phyloP scores from a whole-genome alignment of 2,113 vertebrate species.

The Sylvia atricapilla region DNA sequence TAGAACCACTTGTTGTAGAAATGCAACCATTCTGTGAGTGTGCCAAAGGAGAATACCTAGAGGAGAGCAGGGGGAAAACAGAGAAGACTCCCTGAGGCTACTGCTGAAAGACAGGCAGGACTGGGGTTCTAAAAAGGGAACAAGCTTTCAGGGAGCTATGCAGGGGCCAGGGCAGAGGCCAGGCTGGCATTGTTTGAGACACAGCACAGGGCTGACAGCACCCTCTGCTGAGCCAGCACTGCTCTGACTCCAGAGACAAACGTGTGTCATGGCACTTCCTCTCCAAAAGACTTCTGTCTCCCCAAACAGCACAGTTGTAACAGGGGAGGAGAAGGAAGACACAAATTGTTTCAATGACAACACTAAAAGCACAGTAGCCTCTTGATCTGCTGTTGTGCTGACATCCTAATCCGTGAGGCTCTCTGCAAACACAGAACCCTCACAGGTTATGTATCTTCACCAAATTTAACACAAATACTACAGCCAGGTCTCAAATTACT shows the following conservation, averaged over 20 bases:
- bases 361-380: background rate
- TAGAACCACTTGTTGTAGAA: slow-evolving; percentile 93
- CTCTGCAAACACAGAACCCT: background rate
- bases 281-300: background rate
- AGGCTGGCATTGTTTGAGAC: background rate
- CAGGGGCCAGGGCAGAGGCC: background rate
- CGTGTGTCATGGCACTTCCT: background rate
- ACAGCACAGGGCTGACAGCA: background rate
- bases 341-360: background rate
- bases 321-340: background rate
- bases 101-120: background rate
- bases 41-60: slow-evolving; percentile 80
- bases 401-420: background rate
- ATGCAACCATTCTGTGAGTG: slow-evolving; percentile 90
- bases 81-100: background rate
- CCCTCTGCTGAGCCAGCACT: slow-evolving; percentile 52
- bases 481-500: slow-evolving; percentile 11
- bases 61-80: background rate
- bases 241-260: background rate
- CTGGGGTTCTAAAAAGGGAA: background rate
- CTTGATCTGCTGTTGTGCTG: background rate
- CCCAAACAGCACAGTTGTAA: background rate
- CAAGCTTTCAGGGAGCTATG: background rate
- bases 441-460: background rate
- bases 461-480: slow-evolving; percentile 1